These are phyloP conservation scores for rat (Rattus norvegicus) DNA, from an alignment of 2,113 vertebrate genomes.

Conservation along the genomic window GRCr8 NC_086019.1:173344001-173344500, in stretches of 20 bases:
- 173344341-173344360: background rate
- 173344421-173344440: background rate
- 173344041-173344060: background rate
- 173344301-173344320: background rate
- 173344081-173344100: background rate
- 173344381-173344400: background rate
- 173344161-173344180: background rate
- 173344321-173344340: too few relatives aligned
- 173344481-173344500: background rate
- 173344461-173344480: background rate
- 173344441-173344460: background rate
- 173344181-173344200: conserved; percentile 6
- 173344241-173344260: background rate
- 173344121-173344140: background rate
- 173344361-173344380: background rate
- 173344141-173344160: background rate
- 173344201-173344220: background rate
- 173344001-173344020: background rate
- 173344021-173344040: background rate
- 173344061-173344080: background rate
- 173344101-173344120: background rate
- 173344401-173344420: background rate
- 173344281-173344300: background rate
- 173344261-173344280: background rate
- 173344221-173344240: background rate